phyloP scores from a whole-genome alignment of 2,797 vertebrate genomes.

The Poeciliopsis presidionis region DNA sequence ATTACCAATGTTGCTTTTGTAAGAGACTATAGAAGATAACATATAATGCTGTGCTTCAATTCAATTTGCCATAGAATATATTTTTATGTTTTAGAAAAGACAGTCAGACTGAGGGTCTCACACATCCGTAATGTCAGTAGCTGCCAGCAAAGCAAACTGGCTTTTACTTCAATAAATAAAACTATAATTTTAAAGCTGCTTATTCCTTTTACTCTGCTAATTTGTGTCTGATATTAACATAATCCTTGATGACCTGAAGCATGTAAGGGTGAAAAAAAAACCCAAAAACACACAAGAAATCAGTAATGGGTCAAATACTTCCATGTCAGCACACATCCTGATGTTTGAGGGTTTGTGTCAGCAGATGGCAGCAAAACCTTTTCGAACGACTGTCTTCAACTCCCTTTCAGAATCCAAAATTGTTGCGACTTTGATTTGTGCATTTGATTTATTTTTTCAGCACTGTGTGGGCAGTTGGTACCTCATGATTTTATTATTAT shows the following conservation, averaged over 20 bases:
- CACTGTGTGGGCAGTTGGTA: neutral
- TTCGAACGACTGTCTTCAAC: neutral
- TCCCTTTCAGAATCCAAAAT: neutral
- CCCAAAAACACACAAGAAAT: neutral
- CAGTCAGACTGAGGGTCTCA: neutral
- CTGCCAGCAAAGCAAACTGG: neutral
- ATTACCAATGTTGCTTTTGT: neutral
- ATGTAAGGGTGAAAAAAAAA: neutral
- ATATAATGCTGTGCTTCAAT: neutral
- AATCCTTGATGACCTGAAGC: neutral
- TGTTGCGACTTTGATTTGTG: neutral
- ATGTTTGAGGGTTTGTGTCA: neutral
- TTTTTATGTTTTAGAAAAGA: neutral
- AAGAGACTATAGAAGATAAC: neutral
- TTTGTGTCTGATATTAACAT: neutral
- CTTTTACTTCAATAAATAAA: neutral
- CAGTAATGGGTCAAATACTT: neutral
- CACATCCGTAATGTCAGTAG: neutral
- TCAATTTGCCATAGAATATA: neutral
- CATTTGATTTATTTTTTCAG: neutral
- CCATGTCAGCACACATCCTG: too few relatives aligned
- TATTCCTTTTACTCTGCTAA: neutral
- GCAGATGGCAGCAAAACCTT: slow-evolving; percentile 10
- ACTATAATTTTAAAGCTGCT: neutral
- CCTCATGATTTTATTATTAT: neutral